Evolutionary conservation across 2,797 vertebrate species (phyloP).

Genomic region (Hozukius guyotensis): DNA sequence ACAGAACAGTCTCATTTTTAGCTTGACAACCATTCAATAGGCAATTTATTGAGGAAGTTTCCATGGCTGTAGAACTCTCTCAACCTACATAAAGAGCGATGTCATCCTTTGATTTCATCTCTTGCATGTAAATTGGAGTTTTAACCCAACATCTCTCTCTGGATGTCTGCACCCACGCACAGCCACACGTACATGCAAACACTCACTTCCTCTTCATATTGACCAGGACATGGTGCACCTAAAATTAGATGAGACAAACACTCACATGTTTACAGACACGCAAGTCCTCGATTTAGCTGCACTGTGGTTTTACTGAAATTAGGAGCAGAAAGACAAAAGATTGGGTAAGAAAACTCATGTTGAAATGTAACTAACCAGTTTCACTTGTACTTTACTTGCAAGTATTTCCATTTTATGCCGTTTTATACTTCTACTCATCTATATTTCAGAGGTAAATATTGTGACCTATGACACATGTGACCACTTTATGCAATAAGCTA

Average conservation of each 20-base stretch:
- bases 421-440: neutral
- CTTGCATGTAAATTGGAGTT: neutral
- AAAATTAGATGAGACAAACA: constrained; percentile 24
- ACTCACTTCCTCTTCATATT: constrained; percentile 39
- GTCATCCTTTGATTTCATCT: neutral
- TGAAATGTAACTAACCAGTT: neutral
- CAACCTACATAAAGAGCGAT: neutral
- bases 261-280: constrained; percentile 18
- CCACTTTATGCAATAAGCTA: neutral
- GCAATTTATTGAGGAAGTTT: neutral
- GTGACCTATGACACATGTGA: neutral
- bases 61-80: neutral
- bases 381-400: neutral
- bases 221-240: constrained; percentile 17
- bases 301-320: neutral
- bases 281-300: neutral
- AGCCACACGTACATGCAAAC: neutral
- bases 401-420: neutral
- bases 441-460: neutral
- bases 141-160: neutral
- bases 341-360: neutral
- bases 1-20: neutral
- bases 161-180: neutral
- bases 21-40: neutral
- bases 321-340: neutral